Conservation (phyloP, 2,113 vertebrate species). For the Petrocephalus microphthalmus region DNA sequence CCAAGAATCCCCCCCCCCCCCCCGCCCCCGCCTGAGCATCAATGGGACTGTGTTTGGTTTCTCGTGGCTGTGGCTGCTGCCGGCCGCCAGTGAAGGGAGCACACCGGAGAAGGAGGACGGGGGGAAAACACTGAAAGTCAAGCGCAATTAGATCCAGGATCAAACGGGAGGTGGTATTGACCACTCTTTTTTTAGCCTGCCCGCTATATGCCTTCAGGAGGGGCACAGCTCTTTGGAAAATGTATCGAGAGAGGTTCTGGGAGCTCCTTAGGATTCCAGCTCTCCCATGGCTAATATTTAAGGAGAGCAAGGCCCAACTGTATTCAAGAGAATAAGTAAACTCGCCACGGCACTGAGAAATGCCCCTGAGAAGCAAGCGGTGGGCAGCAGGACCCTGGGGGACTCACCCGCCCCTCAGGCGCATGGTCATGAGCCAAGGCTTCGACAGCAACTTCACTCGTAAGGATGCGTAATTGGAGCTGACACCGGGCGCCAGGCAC, state of each 20-base stretch:
- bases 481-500: not conserved
- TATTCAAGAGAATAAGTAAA: not conserved
- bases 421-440: not conserved
- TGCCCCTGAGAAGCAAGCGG: not conserved
- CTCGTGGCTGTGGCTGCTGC: not conserved
- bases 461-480: not conserved
- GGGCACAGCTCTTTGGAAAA: not conserved
- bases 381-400: not conserved
- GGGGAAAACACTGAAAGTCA: slow-evolving; percentile 15
- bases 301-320: not conserved
- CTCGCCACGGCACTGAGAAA: not conserved
- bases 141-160: slow-evolving; percentile 16
- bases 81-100: not conserved
- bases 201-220: not conserved
- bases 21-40: not conserved
- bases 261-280: not conserved
- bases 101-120: not conserved
- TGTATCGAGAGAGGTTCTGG: not conserved
- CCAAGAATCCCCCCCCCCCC: not conserved
- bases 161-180: slow-evolving; percentile 18
- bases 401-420: not conserved
- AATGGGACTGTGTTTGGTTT: not conserved
- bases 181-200: slow-evolving; percentile 15
- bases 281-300: not conserved
- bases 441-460: not conserved